Evolutionary conservation across 2,797 vertebrate species (phyloP).

Genomic region (Enteromius radiatus): DNA sequence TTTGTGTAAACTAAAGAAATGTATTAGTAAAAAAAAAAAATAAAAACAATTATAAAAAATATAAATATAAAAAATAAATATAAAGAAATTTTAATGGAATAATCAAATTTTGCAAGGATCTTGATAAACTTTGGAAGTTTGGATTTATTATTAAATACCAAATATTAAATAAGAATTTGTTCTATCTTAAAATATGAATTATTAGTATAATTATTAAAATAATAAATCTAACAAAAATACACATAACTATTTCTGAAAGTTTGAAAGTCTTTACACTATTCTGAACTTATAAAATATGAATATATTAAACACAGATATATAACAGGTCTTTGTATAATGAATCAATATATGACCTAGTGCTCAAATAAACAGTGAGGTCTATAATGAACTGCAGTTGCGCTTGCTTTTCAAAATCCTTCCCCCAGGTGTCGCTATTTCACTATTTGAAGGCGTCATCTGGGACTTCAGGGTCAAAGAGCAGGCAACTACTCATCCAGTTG

Average conservation of each 20-base stretch:
- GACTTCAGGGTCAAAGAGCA: slow-evolving; percentile 54
- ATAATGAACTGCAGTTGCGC: background rate
- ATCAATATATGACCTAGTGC: background rate
- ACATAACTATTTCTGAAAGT: background rate
- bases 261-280: background rate
- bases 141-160: background rate
- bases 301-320: background rate
- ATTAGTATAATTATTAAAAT: background rate
- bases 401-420: slow-evolving; percentile 49
- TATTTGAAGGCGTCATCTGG: slow-evolving; percentile 54
- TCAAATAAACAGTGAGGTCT: background rate
- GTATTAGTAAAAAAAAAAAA: background rate
- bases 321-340: background rate
- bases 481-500: slow-evolving; percentile 51
- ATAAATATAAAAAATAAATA: background rate
- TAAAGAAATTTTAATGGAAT: background rate
- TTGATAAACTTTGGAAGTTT: background rate
- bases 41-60: background rate
- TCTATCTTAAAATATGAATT: background rate
- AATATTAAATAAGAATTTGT: background rate
- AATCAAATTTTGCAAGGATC: background rate
- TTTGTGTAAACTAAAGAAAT: background rate
- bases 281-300: background rate
- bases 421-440: slow-evolving; percentile 67
- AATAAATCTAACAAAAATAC: background rate